A percentile compares a stretch with the other conserved stretches of the same genome.
These are phyloP conservation scores for Mythimna pallens DNA, from an alignment of 2,888 invertebrate species.

Conservation along the genomic window DNA sequence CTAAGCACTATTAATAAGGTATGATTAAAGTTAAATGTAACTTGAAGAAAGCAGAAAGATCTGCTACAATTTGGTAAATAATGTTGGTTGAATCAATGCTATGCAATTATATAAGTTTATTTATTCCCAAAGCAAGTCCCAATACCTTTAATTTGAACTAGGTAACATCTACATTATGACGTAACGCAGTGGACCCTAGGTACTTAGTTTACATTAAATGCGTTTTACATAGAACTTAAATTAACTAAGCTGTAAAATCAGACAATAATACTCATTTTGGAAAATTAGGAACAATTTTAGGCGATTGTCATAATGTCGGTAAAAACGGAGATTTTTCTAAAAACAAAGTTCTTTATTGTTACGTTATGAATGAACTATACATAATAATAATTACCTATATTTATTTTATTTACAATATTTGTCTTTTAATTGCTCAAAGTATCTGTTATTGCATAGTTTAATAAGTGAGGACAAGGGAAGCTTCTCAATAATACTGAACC, in stretches of 20 bases:
- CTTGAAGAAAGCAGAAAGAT: not conserved
- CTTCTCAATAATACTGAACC: constrained; percentile 6
- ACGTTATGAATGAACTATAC: constrained; percentile 24
- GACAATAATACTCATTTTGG: constrained; percentile 54
- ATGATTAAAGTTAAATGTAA: not conserved
- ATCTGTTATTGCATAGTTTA: constrained; percentile 52
- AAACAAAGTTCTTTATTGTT: constrained; percentile 19
- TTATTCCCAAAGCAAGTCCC: constrained; percentile 26
- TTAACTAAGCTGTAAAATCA: constrained; percentile 47
- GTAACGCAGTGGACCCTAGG: constrained; percentile 80
- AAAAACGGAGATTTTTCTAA: not conserved
- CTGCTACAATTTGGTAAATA: not conserved
- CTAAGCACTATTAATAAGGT: not conserved
- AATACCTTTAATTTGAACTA: constrained; percentile 68
- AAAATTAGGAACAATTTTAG: constrained; percentile 60
- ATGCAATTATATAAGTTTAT: constrained; percentile 8
- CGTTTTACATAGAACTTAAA: constrained; percentile 50
- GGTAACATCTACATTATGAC: constrained; percentile 72
- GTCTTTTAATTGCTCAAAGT: constrained; percentile 28
- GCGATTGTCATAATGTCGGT: constrained; percentile 53
- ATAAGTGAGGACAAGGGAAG: constrained; percentile 39
- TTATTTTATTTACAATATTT: constrained; percentile 53
- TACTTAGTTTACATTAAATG: constrained; percentile 71
- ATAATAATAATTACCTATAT: constrained; percentile 18
- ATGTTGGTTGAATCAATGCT: constrained; percentile 19